Evolutionary conservation across 1,140 invertebrate genomes (phyloP).

Genomic region (Drosophila athabasca): DNA sequence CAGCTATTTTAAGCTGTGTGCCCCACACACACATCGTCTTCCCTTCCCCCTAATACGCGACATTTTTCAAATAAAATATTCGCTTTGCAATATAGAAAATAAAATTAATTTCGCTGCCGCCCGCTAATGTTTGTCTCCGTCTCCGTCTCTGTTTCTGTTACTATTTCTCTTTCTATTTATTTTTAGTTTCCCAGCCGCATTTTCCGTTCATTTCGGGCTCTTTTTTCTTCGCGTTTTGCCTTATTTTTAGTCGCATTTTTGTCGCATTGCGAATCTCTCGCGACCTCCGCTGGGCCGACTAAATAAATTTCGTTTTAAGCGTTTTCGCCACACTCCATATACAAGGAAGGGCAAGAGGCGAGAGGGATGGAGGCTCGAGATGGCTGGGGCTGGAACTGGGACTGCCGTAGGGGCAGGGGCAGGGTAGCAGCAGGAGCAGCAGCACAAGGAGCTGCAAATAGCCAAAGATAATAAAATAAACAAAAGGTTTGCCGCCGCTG

Average conservation of each 20-base stretch:
- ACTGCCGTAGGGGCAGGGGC: slow-evolving; percentile 3
- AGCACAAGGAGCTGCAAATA: slow-evolving; percentile 64
- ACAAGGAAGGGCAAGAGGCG: slow-evolving; percentile 51
- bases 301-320: slow-evolving; percentile 81
- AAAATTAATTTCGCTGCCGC: slow-evolving; percentile 60
- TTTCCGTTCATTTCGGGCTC: not conserved
- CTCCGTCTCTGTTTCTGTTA: slow-evolving; percentile 16
- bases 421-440: slow-evolving; percentile 18
- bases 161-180: slow-evolving; percentile 56
- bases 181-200: slow-evolving; percentile 53
- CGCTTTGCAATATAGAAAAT: slow-evolving; percentile 52
- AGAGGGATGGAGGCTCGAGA: too few relatives aligned
- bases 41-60: not conserved
- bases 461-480: slow-evolving; percentile 82
- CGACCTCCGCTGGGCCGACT: slow-evolving; percentile 66
- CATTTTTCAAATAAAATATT: slow-evolving; percentile 53
- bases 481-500: slow-evolving; percentile 74
- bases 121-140: not conserved
- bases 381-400: not conserved
- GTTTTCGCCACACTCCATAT: slow-evolving; percentile 81
- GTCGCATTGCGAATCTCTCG: slow-evolving; percentile 75
- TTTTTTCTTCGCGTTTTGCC: slow-evolving; percentile 39
- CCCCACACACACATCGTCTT: not conserved
- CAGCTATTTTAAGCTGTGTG: slow-evolving; percentile 69
- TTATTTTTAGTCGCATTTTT: slow-evolving; percentile 79